These are phyloP conservation scores for Helicolenus hilgendorfi DNA, from an alignment of 2,797 vertebrate species.

Conservation along the genomic window DNA sequence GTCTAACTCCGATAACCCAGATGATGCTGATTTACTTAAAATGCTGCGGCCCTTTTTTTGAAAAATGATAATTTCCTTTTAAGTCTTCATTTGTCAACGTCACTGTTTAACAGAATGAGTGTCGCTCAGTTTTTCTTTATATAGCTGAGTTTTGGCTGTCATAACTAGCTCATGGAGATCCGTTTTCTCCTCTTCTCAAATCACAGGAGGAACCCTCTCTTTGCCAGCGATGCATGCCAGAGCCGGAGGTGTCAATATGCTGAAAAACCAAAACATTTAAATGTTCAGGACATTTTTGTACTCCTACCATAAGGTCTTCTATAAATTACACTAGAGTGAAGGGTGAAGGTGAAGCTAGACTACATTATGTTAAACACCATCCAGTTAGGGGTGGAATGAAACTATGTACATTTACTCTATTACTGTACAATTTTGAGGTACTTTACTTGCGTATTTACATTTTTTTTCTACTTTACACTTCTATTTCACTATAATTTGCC, in stretches of 20 bases:
- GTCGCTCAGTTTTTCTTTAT: slow-evolving; percentile 10
- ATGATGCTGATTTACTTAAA: slow-evolving; percentile 5
- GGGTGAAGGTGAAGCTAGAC: background rate
- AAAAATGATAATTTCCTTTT: background rate
- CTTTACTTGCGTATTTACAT: background rate
- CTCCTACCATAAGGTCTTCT: background rate
- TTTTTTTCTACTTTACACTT: background rate
- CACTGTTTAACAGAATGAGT: background rate
- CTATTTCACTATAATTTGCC: background rate
- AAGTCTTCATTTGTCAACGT: background rate
- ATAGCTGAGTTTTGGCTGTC: slow-evolving; percentile 9
- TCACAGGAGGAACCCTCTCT: slow-evolving; percentile 1
- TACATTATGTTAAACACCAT: slow-evolving; percentile 17
- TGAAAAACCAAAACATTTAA: slow-evolving; percentile 22
- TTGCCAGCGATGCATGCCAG: slow-evolving; percentile 5
- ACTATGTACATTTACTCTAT: background rate
- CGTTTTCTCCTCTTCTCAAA: background rate
- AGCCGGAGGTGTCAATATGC: slow-evolving; percentile 7
- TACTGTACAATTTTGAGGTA: background rate
- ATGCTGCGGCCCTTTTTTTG: background rate
- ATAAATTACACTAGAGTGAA: background rate
- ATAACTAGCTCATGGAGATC: background rate
- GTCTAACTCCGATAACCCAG: background rate
- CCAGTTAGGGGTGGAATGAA: background rate
- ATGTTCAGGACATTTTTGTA: slow-evolving; percentile 18